A percentile compares a stretch with the other conserved stretches of the same genome.
Conservation (phyloP, 2,797 vertebrate species). For the Rhynchonycteris naso region DNA sequence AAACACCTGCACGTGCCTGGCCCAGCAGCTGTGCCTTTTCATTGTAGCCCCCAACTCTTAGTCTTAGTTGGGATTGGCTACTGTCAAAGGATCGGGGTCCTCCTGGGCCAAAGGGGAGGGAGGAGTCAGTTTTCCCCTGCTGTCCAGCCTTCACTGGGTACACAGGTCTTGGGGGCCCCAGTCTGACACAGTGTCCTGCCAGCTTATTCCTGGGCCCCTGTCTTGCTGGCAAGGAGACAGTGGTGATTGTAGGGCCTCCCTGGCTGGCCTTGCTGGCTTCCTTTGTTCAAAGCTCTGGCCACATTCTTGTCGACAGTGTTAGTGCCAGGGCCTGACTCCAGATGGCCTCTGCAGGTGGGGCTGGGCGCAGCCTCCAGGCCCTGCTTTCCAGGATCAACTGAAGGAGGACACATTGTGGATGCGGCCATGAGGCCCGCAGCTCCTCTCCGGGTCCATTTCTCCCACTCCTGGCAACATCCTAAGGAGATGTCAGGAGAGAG, state of each 20-base stretch:
- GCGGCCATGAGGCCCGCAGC: background rate
- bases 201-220: background rate
- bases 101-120: background rate
- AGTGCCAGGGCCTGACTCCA: constrained; percentile 63
- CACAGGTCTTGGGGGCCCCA: accelerated
- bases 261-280: background rate
- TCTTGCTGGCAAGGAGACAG: background rate
- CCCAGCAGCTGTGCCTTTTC: accelerated
- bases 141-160: accelerated
- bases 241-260: background rate
- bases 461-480: accelerated
- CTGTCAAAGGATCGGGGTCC: background rate
- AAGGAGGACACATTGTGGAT: background rate
- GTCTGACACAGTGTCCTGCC: accelerated
- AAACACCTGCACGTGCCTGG: accelerated
- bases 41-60: accelerated
- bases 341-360: constrained; percentile 73
- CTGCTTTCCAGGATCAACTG: constrained; percentile 60
- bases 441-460: background rate
- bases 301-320: background rate
- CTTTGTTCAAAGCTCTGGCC: constrained; percentile 64
- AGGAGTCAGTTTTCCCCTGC: too few relatives aligned
- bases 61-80: background rate
- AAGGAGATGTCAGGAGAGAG: background rate
- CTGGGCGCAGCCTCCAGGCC: background rate